Conservation (phyloP, 2,888 invertebrate species). For the Euzetes globulus region DNA sequence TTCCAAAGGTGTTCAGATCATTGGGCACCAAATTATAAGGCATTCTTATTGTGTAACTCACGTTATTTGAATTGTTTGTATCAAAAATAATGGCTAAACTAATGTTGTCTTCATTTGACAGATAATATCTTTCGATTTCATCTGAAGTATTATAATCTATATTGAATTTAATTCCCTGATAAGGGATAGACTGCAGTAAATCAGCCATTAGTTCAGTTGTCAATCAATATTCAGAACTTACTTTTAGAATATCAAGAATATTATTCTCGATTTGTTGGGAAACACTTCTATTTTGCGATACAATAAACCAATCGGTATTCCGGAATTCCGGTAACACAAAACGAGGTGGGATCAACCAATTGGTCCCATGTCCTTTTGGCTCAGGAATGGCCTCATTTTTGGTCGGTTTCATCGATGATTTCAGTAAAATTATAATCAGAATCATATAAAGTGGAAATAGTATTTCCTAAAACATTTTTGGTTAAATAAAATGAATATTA, state of each 20-base stretch:
- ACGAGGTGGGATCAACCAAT: not conserved
- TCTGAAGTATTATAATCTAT: not conserved
- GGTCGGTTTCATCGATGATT: not conserved
- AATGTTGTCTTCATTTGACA: not conserved
- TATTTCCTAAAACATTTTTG: slow-evolving; percentile 21
- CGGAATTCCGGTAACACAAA: not conserved
- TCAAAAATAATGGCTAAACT: slow-evolving; percentile 29
- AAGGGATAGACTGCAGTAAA: too few species aligned
- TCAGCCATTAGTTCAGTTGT: too few species aligned
- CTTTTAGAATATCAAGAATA: too few species aligned
- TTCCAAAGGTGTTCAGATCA: not conserved
- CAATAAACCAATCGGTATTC: not conserved
- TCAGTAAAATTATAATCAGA: not conserved
- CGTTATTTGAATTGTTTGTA: not conserved
- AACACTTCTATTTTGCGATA: not conserved
- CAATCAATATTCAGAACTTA: too few species aligned
- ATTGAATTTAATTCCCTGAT: not conserved
- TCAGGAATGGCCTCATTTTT: not conserved
- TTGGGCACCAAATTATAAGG: slow-evolving; percentile 3
- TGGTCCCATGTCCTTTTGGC: not conserved
- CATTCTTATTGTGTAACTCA: slow-evolving; percentile 24
- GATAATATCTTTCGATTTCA: not conserved
- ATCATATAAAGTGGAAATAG: slow-evolving; percentile 17
- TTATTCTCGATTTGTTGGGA: too few species aligned
- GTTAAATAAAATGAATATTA: not conserved